Conservation (phyloP, 2,888 invertebrate genomes). For the Athetis lepigone region DNA sequence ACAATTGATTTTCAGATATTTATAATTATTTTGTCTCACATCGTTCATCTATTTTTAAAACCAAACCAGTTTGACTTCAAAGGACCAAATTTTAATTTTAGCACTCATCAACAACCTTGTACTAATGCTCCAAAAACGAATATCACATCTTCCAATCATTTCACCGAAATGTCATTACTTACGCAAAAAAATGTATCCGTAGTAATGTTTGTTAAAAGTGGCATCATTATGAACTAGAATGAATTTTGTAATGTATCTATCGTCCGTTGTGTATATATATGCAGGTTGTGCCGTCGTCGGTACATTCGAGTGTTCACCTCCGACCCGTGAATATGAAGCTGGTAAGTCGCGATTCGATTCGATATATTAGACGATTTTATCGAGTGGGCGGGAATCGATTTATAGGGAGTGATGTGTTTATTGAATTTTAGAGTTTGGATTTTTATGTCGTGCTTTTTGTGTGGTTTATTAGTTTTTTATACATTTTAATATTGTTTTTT, state of each 20-base stretch:
- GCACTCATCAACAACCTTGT: constrained; percentile 16
- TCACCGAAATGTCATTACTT: constrained; percentile 61
- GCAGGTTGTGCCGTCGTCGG: constrained; percentile 66
- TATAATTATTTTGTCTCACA: no score
- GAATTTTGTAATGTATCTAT: constrained; percentile 81
- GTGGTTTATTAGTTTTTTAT: constrained; percentile 6
- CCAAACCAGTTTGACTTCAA: background rate
- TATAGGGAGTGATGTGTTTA: constrained; percentile 41
- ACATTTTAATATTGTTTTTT: background rate
- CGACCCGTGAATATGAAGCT: constrained; percentile 84
- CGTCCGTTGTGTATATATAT: constrained; percentile 78
- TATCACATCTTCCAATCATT: constrained; percentile 42
- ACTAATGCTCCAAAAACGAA: constrained; percentile 33
- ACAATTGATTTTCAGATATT: no score
- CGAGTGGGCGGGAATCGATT: constrained; percentile 47
- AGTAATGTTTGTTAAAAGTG: constrained; percentile 81
- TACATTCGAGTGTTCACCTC: constrained; percentile 84
- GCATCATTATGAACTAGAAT: constrained; percentile 81
- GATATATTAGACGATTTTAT: constrained; percentile 43
- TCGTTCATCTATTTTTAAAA: no score
- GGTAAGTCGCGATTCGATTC: constrained; percentile 77
- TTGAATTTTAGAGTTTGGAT: constrained; percentile 9
- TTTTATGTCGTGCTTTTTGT: background rate
- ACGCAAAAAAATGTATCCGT: constrained; percentile 72
- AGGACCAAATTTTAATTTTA: background rate